Base-by-base conservation (phyloP, 2,113 vertebrate species). In the Anguilla rostrata region DNA sequence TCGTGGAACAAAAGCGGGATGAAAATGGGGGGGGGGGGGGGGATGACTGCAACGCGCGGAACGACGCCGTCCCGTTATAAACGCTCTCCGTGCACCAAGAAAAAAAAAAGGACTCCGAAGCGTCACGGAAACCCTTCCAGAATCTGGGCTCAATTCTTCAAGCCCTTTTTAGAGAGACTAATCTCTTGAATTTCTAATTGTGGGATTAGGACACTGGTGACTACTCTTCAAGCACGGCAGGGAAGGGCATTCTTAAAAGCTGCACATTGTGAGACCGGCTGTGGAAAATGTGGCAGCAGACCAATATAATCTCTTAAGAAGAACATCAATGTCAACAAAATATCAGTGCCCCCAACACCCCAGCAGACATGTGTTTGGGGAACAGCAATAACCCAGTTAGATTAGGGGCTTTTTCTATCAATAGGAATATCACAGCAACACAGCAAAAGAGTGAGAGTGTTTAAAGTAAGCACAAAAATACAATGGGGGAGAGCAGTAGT, bases 51-150 rank as follows among this genome's bases (percentile, higher is more conserved):
- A 29, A 87, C 53, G 20, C 14, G 84, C 53, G 82, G 34, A 83
- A 85, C 83, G 86, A 81, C 60, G 60, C 1, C n/a, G 40, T 46
- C 88, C 85, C 53, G 57, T 86, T 89, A 39, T 85, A 83, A 82
- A 22, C 87, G 82, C 88, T 85, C 82, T 90, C 83, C 86, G 78
- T 53, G 57, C 81, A 8, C 53, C 84, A 86, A 90, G 83, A 88
- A 89, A 91, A 90, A 86, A 87, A 78, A 86, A 87, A 78, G 79
- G 83, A 88, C 81, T 89, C 89, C 90, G 88, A 90, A 88, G 88
- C 84, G 84, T 82, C 84, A 87, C 85, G 29, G 86, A 87, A 83
- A 90, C 79, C 75, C 75, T 87, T 88, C 85, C 87, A 86, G 90
- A 86, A 85, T 84, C 86, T 39, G 83, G 60, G 88, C 87, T 88